Base-by-base conservation (phyloP, 53 echinoderm and acorn worm genomes). In the Luidia sarsii region DNA sequence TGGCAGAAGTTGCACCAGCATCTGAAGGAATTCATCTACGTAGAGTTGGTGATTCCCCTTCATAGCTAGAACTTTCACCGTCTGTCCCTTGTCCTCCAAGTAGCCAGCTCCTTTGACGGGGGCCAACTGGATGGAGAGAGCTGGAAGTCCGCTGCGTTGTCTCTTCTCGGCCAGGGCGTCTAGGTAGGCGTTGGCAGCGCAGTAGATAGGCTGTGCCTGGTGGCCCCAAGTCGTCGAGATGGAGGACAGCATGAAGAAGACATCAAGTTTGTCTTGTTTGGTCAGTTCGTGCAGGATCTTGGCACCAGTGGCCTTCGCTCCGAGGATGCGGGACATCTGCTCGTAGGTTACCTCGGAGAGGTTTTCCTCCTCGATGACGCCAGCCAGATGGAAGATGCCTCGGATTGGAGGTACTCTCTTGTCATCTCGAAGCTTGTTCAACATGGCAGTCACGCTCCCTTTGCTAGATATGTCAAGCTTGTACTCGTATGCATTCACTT, bases 11-110 rank as follows among this genome's bases (percentile, higher is more conserved):
- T 73, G 79, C 14, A 77, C 83, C 48, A 96, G 72, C 7, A 88
- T 67, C 33, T 71, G 8, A 75, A 96, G 65, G 64, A 96, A 93
- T 64, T 96, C 93, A 39, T 93, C 86, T 11, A 93, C 88, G 57
- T 95, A 88, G 24, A 95, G 88, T 34, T 82, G 71, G 46, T 68
- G 49, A 25, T 85, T 87, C 13, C 68, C 82, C 31, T 83, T 68
- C 70, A 57, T 69, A 7, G 68, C 69, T 5, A 82, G 70, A 39
- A 67, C 85, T 15, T 85, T 79, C 33, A 79, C 80, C 11, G 60
- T 81, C 21, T 73, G 70, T 19, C 48, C 85, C 32, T 83, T 79
- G 59, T 73, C 67, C 50, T 84, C 84, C 50, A 84, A 27, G 39
- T 82, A 82, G 31, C 83, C 83, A 9, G 95, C 92, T 25, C 82